These are phyloP conservation scores for Drosophila prolongata DNA, from an alignment of 2,888 invertebrate species.

Conservation along the genomic window DNA sequence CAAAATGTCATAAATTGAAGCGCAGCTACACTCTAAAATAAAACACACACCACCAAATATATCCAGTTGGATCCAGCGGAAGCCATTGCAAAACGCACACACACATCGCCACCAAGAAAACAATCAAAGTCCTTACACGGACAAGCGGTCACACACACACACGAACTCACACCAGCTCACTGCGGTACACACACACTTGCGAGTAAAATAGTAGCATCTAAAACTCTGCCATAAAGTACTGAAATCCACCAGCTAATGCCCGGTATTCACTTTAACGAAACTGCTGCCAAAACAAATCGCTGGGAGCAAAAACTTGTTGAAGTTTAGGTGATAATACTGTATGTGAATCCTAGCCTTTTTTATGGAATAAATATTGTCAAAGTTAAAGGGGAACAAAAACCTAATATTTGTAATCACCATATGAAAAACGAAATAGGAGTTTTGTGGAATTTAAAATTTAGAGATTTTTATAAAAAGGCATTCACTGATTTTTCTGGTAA, in stretches of 20 bases:
- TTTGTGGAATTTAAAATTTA: too few relatives aligned
- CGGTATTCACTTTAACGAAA: conserved; percentile 18
- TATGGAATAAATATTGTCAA: background rate
- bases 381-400: too few relatives aligned
- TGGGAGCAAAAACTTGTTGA: background rate
- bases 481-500: too few relatives aligned
- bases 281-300: conserved; percentile 16
- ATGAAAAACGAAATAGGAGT: too few relatives aligned
- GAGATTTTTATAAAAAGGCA: too few relatives aligned
- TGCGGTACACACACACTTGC: conserved; percentile 15
- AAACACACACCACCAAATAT: conserved; percentile 14
- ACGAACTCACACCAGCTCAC: background rate
- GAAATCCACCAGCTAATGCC: conserved; percentile 24
- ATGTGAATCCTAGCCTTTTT: background rate
- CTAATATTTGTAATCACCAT: too few relatives aligned
- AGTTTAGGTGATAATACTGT: background rate
- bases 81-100: conserved; percentile 45
- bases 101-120: conserved; percentile 47
- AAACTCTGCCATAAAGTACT: conserved; percentile 20
- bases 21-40: conserved; percentile 46
- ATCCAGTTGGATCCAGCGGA: conserved; percentile 31
- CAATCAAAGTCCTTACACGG: conserved; percentile 49
- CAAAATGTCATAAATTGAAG: conserved; percentile 81
- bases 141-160: conserved; percentile 7
- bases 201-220: conserved; percentile 10